These are phyloP conservation scores for Pseudanteris insignis DNA, from an alignment of 2,888 invertebrate genomes.

Conservation along the genomic window DNA sequence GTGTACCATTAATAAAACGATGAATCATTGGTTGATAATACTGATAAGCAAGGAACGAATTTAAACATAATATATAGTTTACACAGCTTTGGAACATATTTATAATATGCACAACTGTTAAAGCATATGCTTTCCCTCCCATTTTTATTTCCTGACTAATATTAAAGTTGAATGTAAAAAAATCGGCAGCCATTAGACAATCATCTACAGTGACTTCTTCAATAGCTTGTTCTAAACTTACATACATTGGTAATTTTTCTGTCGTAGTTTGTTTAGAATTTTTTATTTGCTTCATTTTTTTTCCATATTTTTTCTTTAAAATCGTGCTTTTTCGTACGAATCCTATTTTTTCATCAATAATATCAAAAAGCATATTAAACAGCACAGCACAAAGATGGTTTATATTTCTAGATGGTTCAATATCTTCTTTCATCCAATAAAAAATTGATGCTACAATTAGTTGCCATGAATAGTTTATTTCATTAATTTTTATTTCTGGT, in stretches of 20 bases:
- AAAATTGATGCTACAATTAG: constrained; percentile 70
- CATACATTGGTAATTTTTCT: constrained; percentile 44
- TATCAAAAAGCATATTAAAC: constrained; percentile 70
- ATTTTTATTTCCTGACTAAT: constrained; percentile 69
- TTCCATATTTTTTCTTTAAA: constrained; percentile 68
- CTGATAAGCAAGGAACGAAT: constrained; percentile 73
- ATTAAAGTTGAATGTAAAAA: constrained; percentile 71
- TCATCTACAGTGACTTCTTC: constrained; percentile 70
- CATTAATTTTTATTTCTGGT: constrained; percentile 61
- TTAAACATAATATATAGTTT: constrained; percentile 71
- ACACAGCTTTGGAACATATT: constrained; percentile 76
- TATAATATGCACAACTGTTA: constrained; percentile 71
- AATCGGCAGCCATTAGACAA: constrained; percentile 70
- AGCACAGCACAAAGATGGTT: constrained; percentile 71
- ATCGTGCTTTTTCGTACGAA: too few species aligned
- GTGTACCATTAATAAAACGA: too few species aligned
- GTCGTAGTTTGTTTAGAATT: neutral
- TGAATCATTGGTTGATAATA: constrained; percentile 70
- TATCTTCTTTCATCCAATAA: constrained; percentile 70
- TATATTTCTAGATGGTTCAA: constrained; percentile 62
- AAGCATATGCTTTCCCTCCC: constrained; percentile 70
- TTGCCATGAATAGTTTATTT: constrained; percentile 71
- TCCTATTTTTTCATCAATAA: constrained; percentile 71
- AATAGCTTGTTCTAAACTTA: constrained; percentile 66
- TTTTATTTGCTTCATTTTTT: constrained; percentile 51